These are phyloP conservation scores for Drosophila pruinosa DNA, from an alignment of 1,140 invertebrate species.

Conservation along the genomic window DNA sequence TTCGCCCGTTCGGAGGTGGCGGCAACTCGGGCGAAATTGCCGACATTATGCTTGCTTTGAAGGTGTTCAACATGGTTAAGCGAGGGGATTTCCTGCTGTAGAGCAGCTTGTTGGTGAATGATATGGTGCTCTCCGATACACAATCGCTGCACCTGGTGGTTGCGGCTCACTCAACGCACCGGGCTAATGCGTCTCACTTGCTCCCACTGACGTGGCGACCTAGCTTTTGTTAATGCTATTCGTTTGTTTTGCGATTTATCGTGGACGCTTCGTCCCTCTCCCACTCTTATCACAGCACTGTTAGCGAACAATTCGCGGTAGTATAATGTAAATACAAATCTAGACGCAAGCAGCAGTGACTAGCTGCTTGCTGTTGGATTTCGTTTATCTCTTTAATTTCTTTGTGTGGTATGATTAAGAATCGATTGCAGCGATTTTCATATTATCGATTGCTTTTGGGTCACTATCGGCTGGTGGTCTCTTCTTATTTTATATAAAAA, in stretches of 20 bases:
- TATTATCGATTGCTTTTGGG: constrained; percentile 20
- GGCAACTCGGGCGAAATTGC: constrained; percentile 72
- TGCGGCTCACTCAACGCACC: constrained; percentile 33
- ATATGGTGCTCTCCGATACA: not conserved
- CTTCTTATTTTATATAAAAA: not conserved
- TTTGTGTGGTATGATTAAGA: constrained; percentile 15
- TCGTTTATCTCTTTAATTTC: constrained; percentile 7
- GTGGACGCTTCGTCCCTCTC: not conserved
- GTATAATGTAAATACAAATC: not conserved
- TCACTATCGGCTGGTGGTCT: not conserved
- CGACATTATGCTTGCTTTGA: constrained; percentile 79
- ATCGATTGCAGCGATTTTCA: constrained; percentile 22
- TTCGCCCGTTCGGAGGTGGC: constrained; percentile 41
- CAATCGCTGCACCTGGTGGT: not conserved
- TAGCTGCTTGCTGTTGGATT: constrained; percentile 8
- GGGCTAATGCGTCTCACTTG: constrained; percentile 25
- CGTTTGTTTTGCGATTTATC: constrained; percentile 10
- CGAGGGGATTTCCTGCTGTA: not conserved
- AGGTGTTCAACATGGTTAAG: constrained; percentile 70
- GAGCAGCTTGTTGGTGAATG: constrained; percentile 5
- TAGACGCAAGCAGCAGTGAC: constrained; percentile 1
- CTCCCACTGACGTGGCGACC: constrained; percentile 74
- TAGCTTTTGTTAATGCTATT: constrained; percentile 18
- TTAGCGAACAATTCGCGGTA: not conserved
- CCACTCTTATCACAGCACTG: constrained; percentile 14